A percentile compares a stretch with the other conserved stretches of the same genome.
phyloP scores from a whole-genome alignment of 2,888 invertebrate genomes.

The Timema cristinae region DNA sequence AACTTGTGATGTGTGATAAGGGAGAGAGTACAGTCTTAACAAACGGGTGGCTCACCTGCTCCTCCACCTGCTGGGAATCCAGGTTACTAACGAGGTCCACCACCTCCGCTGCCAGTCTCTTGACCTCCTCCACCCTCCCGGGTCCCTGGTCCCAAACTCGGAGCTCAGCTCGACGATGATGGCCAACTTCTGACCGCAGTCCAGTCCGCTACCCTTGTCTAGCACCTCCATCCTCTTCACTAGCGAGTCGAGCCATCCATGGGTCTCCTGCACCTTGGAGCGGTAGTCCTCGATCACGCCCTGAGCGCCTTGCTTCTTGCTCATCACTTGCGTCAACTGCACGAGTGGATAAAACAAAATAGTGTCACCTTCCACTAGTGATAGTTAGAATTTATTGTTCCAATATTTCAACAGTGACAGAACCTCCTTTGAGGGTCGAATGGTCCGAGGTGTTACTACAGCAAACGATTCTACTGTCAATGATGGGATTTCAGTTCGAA shows the following conservation, averaged over 20 bases:
- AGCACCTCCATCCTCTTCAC: constrained; percentile 76
- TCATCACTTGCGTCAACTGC: constrained; percentile 63
- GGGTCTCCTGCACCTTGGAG: constrained; percentile 67
- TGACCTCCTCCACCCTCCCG: constrained; percentile 64
- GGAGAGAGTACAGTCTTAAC: too few species aligned
- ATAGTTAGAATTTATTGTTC: too few species aligned
- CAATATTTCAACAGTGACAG: too few species aligned
- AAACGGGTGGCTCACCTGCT: constrained; percentile 69
- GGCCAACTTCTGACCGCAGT: constrained; percentile 73
- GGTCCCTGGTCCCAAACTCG: constrained; percentile 73
- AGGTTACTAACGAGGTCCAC: constrained; percentile 79
- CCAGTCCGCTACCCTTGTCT: constrained; percentile 79
- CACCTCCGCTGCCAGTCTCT: constrained; percentile 64
- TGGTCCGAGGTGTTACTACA: too few species aligned
- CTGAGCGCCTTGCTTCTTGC: constrained; percentile 61
- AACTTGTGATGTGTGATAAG: too few species aligned
- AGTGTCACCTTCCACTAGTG: too few species aligned
- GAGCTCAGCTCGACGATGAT: constrained; percentile 67
- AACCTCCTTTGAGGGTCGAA: too few species aligned
- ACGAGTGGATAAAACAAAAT: constrained; percentile 21
- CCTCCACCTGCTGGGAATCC: constrained; percentile 87
- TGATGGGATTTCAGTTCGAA: too few species aligned
- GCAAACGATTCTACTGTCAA: too few species aligned
- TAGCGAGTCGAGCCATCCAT: constrained; percentile 76
- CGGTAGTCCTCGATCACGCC: constrained; percentile 74